Evolutionary conservation across 2,113 vertebrate species (phyloP).

Genomic region (Pampusana beccarii): DNA sequence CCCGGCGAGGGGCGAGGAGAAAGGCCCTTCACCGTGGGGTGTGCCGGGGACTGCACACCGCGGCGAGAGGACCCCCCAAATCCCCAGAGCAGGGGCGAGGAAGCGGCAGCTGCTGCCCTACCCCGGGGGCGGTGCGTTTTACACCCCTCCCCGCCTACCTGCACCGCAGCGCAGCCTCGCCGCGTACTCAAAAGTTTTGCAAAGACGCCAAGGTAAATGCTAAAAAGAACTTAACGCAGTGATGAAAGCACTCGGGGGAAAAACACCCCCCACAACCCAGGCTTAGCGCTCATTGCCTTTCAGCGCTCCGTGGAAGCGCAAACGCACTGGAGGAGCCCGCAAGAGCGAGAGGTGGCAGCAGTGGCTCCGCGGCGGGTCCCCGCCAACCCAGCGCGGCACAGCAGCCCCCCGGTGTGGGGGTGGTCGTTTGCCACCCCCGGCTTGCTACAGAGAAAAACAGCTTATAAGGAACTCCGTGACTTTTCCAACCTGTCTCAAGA

Average conservation of each 20-base stretch:
- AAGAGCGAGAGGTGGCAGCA: not conserved
- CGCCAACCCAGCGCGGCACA: not conserved
- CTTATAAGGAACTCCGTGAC: not conserved
- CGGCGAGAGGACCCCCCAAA: too few species aligned
- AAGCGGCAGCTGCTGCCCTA: not conserved
- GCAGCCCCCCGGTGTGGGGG: not conserved
- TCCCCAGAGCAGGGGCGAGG: too few species aligned
- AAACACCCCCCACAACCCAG: too few species aligned
- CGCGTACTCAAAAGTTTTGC: not conserved
- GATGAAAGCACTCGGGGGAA: not conserved
- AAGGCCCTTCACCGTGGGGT: not conserved
- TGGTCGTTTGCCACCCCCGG: not conserved
- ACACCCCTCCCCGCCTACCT: not conserved
- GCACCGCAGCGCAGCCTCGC: not conserved
- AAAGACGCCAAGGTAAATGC: not conserved
- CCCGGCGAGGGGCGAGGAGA: too few species aligned
- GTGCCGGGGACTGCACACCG: not conserved
- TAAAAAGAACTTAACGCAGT: fast-evolving
- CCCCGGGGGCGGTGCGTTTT: not conserved
- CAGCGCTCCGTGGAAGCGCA: not conserved
- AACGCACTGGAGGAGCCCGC: not conserved
- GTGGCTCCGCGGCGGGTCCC: not conserved
- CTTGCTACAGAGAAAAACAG: not conserved
- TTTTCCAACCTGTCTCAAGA: not conserved
- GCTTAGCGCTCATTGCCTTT: not conserved